These are phyloP conservation scores for Homarus americanus DNA, from an alignment of 1,140 invertebrate species.

Conservation along the genomic window DNA sequence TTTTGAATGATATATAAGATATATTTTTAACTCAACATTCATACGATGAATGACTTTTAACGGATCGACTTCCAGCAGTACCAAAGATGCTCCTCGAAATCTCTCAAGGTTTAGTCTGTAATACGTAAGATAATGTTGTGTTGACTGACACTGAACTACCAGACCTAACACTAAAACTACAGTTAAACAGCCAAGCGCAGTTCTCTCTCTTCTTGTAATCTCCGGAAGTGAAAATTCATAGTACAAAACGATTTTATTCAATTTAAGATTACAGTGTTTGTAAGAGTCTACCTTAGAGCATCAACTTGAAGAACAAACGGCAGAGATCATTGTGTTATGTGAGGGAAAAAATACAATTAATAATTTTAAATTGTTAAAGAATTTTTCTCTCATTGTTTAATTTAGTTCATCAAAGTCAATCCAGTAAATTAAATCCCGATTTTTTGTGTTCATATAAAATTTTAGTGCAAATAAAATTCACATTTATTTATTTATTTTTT, in stretches of 20 bases:
- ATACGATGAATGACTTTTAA: neutral
- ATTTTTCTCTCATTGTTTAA: too few species aligned
- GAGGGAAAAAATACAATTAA: too few species aligned
- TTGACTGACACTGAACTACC: neutral
- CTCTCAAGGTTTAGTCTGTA: neutral
- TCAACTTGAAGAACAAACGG: too few species aligned
- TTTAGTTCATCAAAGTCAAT: too few species aligned
- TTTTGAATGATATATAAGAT: constrained; percentile 3
- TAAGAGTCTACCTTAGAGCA: too few species aligned
- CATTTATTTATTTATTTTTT: neutral
- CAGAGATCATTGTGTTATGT: too few species aligned
- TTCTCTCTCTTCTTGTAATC: neutral
- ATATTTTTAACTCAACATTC: neutral
- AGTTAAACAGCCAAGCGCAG: neutral
- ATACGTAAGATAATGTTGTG: neutral
- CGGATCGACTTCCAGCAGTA: neutral
- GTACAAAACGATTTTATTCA: neutral
- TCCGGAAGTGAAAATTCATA: constrained; percentile 4
- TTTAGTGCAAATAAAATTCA: neutral
- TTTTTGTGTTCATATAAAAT: neutral
- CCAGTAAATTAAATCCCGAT: too few species aligned
- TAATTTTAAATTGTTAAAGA: too few species aligned
- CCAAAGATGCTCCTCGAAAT: neutral
- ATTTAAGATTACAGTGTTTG: too few species aligned
- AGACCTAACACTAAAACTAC: neutral